Evolutionary conservation across 2,888 invertebrate species (phyloP).

Genomic region (Mesorhabditis spiculigera): DNA sequence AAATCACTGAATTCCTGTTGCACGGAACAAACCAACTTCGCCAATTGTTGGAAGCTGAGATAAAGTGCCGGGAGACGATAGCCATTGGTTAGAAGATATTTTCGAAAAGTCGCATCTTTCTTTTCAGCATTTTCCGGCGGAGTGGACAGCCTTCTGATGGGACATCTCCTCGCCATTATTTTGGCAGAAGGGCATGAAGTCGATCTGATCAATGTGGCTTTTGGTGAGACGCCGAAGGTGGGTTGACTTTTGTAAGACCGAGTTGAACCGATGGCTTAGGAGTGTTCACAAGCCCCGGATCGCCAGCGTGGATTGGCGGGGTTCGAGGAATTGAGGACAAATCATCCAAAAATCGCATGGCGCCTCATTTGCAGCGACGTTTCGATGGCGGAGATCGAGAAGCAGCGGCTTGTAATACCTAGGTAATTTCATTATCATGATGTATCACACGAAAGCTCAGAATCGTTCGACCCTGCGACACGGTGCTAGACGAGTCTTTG

Average conservation of each 20-base stretch:
- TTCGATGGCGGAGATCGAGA: constrained; percentile 32
- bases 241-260: neutral
- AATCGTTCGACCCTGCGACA: neutral
- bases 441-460: neutral
- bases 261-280: constrained; percentile 16
- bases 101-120: neutral
- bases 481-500: constrained; percentile 89
- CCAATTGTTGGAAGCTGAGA: too few relatives aligned
- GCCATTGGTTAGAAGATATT: too few relatives aligned
- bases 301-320: constrained; percentile 62
- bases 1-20: too few relatives aligned
- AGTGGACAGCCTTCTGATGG: constrained; percentile 87
- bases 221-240: constrained; percentile 28
- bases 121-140: constrained; percentile 84
- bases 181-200: constrained; percentile 13
- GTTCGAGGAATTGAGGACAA: constrained; percentile 68
- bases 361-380: constrained; percentile 51
- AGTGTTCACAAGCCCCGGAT: constrained; percentile 32
- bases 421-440: constrained; percentile 10
- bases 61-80: too few relatives aligned
- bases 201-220: constrained; percentile 42
- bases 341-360: constrained; percentile 73
- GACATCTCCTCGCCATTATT: constrained; percentile 62
- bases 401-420: constrained; percentile 18
- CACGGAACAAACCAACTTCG: too few relatives aligned